Conservation (phyloP, 2,888 invertebrate species). For the Monochamus alternatus region DNA sequence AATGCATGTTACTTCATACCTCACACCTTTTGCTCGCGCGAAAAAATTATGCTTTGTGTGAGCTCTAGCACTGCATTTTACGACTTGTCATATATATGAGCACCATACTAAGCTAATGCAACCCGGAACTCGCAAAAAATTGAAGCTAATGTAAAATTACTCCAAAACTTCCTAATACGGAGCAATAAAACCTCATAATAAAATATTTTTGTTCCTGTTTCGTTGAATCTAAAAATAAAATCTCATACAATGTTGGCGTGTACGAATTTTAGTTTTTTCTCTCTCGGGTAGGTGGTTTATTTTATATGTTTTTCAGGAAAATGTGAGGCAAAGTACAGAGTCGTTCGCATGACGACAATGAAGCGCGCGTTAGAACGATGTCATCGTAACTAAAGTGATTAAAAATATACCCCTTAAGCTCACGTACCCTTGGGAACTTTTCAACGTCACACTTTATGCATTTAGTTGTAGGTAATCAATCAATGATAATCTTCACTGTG, state of each 20-base stretch:
- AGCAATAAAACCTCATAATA: constrained; percentile 39
- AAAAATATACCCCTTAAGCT: not conserved
- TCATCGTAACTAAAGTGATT: not conserved
- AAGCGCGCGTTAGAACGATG: not conserved
- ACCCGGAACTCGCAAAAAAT: constrained; percentile 42
- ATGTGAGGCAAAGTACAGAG: not conserved
- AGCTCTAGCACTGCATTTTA: constrained; percentile 48
- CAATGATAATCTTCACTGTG: not conserved
- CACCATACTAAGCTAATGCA: constrained; percentile 51
- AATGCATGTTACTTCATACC: constrained; percentile 1
- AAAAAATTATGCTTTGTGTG: constrained; percentile 47
- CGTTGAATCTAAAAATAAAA: constrained; percentile 30
- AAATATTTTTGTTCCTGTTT: constrained; percentile 34
- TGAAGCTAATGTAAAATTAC: constrained; percentile 45
- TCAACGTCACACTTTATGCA: not conserved
- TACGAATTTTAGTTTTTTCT: constrained; percentile 1
- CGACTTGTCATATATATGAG: constrained; percentile 54
- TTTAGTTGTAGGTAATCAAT: not conserved
- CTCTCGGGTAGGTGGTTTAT: not conserved
- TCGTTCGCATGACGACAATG: not conserved
- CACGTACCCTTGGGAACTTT: not conserved
- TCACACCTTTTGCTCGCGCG: not conserved
- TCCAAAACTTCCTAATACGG: constrained; percentile 39
- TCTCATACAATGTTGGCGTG: constrained; percentile 19
- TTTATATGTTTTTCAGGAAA: constrained; percentile 5